Conservation (phyloP, 1,140 invertebrate genomes). For the Plodia interpunctella region DNA sequence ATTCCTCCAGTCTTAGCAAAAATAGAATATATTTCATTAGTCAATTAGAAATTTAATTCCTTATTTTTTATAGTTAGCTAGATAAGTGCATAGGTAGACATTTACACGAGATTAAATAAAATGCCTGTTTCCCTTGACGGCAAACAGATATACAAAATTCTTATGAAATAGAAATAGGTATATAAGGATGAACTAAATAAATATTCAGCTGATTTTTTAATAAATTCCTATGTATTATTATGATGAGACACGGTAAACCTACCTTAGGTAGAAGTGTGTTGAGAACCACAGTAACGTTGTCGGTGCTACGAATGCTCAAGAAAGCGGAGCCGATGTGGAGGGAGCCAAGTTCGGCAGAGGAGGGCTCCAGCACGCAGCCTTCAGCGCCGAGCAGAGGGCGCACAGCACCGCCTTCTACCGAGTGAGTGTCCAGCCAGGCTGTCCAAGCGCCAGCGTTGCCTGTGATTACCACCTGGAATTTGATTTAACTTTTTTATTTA, state of each 20-base stretch:
- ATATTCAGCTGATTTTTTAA: no score
- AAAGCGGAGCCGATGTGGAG: constrained; percentile 53
- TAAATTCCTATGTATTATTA: no score
- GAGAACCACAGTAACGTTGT: constrained; percentile 58
- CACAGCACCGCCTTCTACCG: constrained; percentile 26
- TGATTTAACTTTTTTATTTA: not conserved
- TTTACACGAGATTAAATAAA: no score
- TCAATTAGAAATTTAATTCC: not conserved
- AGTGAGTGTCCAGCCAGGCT: constrained; percentile 53
- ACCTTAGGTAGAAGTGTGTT: constrained; percentile 67
- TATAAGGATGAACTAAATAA: no score
- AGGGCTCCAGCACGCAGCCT: constrained; percentile 62
- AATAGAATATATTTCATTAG: not conserved
- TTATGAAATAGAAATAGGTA: no score
- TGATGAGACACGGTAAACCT: constrained; percentile 14
- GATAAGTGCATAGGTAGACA: no score
- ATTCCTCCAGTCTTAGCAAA: constrained; percentile 8
- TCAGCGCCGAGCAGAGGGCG: constrained; percentile 44
- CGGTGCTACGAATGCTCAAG: constrained; percentile 46
- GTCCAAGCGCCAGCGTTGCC: constrained; percentile 50
- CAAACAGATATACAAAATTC: no score
- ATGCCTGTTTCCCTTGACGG: no score
- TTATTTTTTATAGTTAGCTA: not conserved
- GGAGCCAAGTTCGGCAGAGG: constrained; percentile 46
- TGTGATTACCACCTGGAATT: constrained; percentile 53